Evolutionary conservation across 2,888 invertebrate genomes (phyloP).

Genomic region (Aricia artaxerxes): DNA sequence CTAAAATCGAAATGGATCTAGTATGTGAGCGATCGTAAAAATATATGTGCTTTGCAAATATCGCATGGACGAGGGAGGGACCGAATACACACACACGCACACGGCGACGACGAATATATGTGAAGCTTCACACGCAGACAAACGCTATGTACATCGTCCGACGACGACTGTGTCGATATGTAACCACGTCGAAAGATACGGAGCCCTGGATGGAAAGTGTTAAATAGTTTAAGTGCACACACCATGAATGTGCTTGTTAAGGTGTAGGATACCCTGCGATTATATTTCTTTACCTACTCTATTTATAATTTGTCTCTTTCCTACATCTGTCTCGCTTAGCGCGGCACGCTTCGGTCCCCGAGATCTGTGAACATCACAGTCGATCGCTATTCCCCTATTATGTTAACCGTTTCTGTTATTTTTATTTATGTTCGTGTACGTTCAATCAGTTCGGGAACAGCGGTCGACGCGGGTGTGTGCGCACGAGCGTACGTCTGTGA

Average conservation of each 20-base stretch:
- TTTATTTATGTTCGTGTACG: conserved; percentile 21
- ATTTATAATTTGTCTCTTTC: conserved; percentile 64
- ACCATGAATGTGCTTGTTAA: conserved; percentile 79
- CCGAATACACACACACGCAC: conserved; percentile 50
- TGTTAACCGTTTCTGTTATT: conserved; percentile 16
- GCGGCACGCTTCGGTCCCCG: conserved; percentile 73
- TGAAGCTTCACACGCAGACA: conserved; percentile 46
- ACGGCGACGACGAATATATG: conserved; percentile 52
- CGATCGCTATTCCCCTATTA: conserved; percentile 53
- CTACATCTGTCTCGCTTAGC: conserved; percentile 67
- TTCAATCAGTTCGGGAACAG: conserved; percentile 42
- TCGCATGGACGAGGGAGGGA: conserved; percentile 62
- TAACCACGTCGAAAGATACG: conserved; percentile 58
- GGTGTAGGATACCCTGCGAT: conserved; percentile 70
- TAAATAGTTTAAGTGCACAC: conserved; percentile 74
- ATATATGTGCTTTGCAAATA: conserved; percentile 69
- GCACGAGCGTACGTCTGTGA: conserved; percentile 52
- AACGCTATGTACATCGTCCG: conserved; percentile 42
- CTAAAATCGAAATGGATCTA: conserved; percentile 56
- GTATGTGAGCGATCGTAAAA: conserved; percentile 76
- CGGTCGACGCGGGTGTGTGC: conserved; percentile 49
- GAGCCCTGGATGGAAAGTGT: conserved; percentile 72
- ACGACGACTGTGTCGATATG: conserved; percentile 46
- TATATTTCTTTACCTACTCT: conserved; percentile 60
- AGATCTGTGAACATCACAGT: conserved; percentile 57